Evolutionary conservation across 2,113 vertebrate genomes (phyloP), one percentile per base, ranked within the genome.

Genomic region (Callipepla californica): DNA sequence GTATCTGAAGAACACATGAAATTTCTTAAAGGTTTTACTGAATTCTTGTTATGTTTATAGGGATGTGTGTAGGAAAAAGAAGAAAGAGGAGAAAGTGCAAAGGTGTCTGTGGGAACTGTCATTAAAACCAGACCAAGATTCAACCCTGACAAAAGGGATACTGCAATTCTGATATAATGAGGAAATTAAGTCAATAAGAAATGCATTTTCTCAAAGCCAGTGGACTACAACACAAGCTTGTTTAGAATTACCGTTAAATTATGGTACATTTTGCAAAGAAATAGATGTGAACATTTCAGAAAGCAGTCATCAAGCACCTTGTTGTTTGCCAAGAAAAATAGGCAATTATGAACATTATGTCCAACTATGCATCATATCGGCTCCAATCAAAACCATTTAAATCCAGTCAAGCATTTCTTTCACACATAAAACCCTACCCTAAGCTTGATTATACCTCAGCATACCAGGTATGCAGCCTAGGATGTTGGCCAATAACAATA

Each of bases 251-350:
- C 79, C 0, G 1, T 95, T 82, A 72, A 93, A 96, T 76, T 94
- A n/a, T 89, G 50, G 73, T 72, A 87, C 55, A 21, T 74, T 96
- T 96, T 74, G 83, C 86, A 95, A 87, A 92, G 47, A 78, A 89
- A 89, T 89, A 90, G 89, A 96, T 78, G 93, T 72, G 85, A 92
- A 61, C 30, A 47, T 94, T 96, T 96, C 48, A 91, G 84, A 96
- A 91, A 79, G n/a, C 38, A 93, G 76, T 88, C 84, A 91, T 96
- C 94, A 97, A 95, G 75, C 72, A 72, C 84, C 51, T 70, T 91
- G 53, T 91, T 92, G 70, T 95, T 95, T 93, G 94, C 94, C 93
- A 97, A 97, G 95, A 97, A 97, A 97, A 97, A 96, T 66, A 95
- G 87, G 85, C 94, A 93, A 97, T 97, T 97, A 96, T 90, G 93